Conservation (phyloP, 2,797 vertebrate species). For the Borostomias antarcticus region DNA sequence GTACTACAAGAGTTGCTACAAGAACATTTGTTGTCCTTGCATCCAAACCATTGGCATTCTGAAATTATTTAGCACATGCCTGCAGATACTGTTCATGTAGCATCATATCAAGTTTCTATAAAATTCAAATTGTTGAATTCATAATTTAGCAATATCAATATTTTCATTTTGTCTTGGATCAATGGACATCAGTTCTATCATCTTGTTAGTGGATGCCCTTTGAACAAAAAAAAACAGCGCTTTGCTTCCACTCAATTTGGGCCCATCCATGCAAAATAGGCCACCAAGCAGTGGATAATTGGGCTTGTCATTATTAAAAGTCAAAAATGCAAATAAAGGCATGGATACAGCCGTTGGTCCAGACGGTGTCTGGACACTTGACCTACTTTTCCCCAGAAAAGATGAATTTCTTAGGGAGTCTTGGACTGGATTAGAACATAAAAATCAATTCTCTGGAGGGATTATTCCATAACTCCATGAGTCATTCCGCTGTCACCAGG, state of each 20-base stretch:
- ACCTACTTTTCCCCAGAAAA: constrained; percentile 76
- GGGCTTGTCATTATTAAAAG: constrained; percentile 74
- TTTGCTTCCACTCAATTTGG: constrained; percentile 37
- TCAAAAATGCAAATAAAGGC: constrained; percentile 76
- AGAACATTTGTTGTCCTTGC: too few species aligned
- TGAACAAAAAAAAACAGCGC: constrained; percentile 30
- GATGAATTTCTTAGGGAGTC: constrained; percentile 60
- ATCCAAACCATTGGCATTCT: neutral
- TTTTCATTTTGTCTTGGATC: neutral
- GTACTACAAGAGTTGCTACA: too few species aligned
- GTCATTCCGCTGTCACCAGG: constrained; percentile 47
- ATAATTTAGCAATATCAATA: too few species aligned
- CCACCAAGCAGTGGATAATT: constrained; percentile 73
- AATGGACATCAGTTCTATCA: constrained; percentile 8
- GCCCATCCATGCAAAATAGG: constrained; percentile 70
- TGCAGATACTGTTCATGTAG: too few species aligned
- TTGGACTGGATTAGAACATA: constrained; percentile 76
- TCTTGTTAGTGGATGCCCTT: neutral
- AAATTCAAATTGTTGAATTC: neutral
- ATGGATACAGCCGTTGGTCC: constrained; percentile 58
- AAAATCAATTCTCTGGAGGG: constrained; percentile 60
- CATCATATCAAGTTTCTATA: neutral
- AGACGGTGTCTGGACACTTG: constrained; percentile 76
- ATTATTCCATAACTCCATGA: constrained; percentile 67
- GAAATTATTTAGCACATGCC: too few species aligned